Evolutionary conservation across 2,888 invertebrate species (phyloP).

Genomic region (Syrphus vitripennis): DNA sequence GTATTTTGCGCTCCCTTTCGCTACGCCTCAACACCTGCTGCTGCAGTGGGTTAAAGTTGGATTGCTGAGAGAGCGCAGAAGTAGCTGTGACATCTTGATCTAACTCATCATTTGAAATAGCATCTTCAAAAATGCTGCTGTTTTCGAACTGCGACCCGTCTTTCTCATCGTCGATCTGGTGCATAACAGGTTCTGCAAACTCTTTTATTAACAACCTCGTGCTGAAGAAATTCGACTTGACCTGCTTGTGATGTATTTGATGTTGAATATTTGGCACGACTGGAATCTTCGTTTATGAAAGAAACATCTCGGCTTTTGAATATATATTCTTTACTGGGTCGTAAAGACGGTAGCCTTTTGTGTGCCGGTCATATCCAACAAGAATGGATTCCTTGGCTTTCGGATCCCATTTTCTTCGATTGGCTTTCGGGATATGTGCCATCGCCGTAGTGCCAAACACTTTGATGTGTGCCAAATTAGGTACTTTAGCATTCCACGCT

Average conservation of each 20-base stretch:
- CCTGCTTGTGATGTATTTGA: background rate
- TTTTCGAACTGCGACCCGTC: background rate
- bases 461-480: no score
- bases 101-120: background rate
- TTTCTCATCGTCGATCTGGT: background rate
- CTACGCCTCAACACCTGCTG: conserved; percentile 1
- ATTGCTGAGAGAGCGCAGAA: conserved; percentile 5
- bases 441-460: no score
- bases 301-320: background rate
- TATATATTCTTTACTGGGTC: background rate
- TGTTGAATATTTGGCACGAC: background rate
- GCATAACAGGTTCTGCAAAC: background rate
- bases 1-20: conserved; percentile 9
- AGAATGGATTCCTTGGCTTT: no score
- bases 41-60: background rate
- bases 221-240: background rate
- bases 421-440: no score
- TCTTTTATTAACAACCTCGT: background rate
- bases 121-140: background rate
- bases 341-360: no score
- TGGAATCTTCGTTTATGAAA: background rate
- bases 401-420: no score
- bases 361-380: no score
- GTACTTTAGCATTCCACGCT: no score
- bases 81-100: background rate